Percentiles rank a stretch among this genome's conserved stretches.
Evolutionary conservation across 2,888 invertebrate genomes (phyloP).

Genomic region (Oscheius sp.): DNA sequence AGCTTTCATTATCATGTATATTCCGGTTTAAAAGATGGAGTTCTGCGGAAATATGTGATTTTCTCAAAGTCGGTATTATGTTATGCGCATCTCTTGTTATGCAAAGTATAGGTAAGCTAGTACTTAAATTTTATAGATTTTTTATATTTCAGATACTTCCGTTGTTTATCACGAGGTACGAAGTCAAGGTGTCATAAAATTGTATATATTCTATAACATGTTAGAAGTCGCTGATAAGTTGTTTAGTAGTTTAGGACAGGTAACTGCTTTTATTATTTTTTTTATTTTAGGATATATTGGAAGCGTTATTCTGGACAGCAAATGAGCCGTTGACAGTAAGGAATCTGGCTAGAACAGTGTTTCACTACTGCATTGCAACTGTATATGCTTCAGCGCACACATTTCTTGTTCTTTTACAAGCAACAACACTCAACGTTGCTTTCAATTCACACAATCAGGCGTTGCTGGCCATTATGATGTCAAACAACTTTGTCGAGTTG

Average conservation of each 20-base stretch:
- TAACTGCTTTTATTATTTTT: slow-evolving; percentile 24
- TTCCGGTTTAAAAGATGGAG: slow-evolving; percentile 58
- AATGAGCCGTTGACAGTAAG: slow-evolving; percentile 83
- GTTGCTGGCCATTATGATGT: slow-evolving; percentile 97
- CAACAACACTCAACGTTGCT: slow-evolving; percentile 96
- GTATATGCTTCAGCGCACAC: slow-evolving; percentile 81
- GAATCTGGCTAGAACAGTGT: slow-evolving; percentile 77
- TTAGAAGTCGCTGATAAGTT: slow-evolving; percentile 91
- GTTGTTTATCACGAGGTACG: slow-evolving; percentile 62
- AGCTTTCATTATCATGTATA: slow-evolving; percentile 59
- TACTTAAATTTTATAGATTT: background rate
- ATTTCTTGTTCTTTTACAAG: slow-evolving; percentile 83
- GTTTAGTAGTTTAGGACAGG: slow-evolving; percentile 83
- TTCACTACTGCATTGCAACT: slow-evolving; percentile 89
- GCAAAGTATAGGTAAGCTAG: slow-evolving; percentile 93
- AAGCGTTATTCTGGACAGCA: slow-evolving; percentile 97
- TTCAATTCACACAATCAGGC: slow-evolving; percentile 99
- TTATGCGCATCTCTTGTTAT: slow-evolving; percentile 75
- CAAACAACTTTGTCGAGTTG: slow-evolving; percentile 99
- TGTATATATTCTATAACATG: slow-evolving; percentile 99
- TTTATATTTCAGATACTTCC: slow-evolving; percentile 39
- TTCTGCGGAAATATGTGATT: slow-evolving; percentile 84
- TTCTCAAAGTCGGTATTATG: slow-evolving; percentile 75
- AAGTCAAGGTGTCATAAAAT: slow-evolving; percentile 96
- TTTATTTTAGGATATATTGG: slow-evolving; percentile 93